Evolutionary conservation across 2,797 vertebrate species (phyloP).

Genomic region (Diglossa cyanea): DNA sequence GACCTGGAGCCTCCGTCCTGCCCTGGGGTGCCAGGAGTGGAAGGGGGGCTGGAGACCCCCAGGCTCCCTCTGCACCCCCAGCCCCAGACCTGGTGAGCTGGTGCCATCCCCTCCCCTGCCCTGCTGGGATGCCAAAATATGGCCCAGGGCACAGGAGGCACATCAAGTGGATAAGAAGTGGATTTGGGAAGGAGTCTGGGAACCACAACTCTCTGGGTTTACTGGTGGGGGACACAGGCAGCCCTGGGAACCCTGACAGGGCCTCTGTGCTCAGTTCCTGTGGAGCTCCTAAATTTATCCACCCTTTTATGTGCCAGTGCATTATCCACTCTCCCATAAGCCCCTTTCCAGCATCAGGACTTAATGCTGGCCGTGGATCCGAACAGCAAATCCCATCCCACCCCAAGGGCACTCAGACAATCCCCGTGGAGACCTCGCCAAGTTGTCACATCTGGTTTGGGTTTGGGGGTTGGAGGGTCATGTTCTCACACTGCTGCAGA

Average conservation of each 20-base stretch:
- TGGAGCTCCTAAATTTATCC: neutral
- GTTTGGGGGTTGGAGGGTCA: neutral
- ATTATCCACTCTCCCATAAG: neutral
- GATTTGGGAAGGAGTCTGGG: neutral
- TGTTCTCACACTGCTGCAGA: neutral
- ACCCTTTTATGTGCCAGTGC: neutral
- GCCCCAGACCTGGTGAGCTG: neutral
- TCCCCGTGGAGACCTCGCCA: neutral
- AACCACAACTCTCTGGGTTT: accelerated
- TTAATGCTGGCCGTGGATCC: neutral
- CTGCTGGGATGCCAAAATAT: neutral
- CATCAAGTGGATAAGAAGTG: accelerated
- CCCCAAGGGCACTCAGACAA: neutral
- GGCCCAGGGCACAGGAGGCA: neutral
- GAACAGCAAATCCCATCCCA: neutral
- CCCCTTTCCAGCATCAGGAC: neutral
- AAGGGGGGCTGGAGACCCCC: neutral
- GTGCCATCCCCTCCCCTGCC: neutral
- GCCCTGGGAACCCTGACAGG: neutral
- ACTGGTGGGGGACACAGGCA: neutral
- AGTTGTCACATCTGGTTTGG: neutral
- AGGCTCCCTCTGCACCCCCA: neutral
- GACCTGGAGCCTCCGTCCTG: neutral
- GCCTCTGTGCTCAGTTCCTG: neutral
- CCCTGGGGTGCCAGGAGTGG: neutral